phyloP scores from a whole-genome alignment of 2,888 invertebrate genomes.

The Caenorhabditis doughertyi region DNA sequence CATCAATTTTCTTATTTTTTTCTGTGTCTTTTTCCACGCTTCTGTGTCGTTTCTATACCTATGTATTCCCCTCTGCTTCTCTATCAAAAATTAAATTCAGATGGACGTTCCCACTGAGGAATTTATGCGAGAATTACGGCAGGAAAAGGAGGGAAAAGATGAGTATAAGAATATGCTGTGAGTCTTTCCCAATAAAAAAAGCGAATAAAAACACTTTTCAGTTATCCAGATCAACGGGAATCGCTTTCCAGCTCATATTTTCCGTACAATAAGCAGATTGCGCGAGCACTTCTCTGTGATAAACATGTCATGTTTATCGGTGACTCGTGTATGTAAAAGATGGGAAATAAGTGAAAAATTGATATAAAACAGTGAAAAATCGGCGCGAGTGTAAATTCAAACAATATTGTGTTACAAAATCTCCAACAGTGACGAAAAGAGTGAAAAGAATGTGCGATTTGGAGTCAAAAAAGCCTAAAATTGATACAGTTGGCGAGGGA shows the following conservation, averaged over 20 bases:
- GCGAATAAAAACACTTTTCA: slow-evolving; percentile 7
- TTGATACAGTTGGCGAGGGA: too few relatives aligned
- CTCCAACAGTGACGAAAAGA: too few relatives aligned
- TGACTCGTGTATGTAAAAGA: slow-evolving; percentile 66
- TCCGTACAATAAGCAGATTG: slow-evolving; percentile 33
- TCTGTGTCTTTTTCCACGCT: background rate
- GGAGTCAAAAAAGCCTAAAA: too few relatives aligned
- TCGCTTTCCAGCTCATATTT: background rate
- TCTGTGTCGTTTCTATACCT: background rate
- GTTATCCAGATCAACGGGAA: background rate
- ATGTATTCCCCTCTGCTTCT: background rate
- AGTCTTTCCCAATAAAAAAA: background rate
- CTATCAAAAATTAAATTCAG: background rate
- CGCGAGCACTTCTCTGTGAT: slow-evolving; percentile 36
- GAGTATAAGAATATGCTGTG: slow-evolving; percentile 7
- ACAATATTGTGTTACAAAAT: too few relatives aligned
- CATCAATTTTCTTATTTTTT: background rate
- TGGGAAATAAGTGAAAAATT: background rate
- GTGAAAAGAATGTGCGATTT: too few relatives aligned
- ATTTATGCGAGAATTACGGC: background rate
- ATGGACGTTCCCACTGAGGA: slow-evolving; percentile 19
- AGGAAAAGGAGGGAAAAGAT: background rate
- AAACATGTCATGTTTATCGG: slow-evolving; percentile 70
- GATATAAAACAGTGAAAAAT: too few relatives aligned
- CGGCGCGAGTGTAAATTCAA: too few relatives aligned